Percentiles rank a stretch among this genome's conserved stretches.
Evolutionary conservation across 2,113 vertebrate species (phyloP).

Genomic region (Embiotoca jacksoni): DNA sequence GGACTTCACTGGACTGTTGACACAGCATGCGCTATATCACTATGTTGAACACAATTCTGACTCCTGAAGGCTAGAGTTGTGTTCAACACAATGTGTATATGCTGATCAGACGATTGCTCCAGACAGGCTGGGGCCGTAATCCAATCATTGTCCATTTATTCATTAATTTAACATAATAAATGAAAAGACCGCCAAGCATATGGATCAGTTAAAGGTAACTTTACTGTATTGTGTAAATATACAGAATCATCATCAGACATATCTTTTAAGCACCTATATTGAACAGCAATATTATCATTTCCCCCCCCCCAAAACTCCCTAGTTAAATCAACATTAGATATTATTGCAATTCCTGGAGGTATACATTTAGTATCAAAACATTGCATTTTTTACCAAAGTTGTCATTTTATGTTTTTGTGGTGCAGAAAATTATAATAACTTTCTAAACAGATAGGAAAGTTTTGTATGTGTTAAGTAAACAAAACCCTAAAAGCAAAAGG

Average conservation of each 20-base stretch:
- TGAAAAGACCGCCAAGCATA: not conserved
- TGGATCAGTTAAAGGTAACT: not conserved
- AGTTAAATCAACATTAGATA: too few species aligned
- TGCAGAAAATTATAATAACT: not conserved
- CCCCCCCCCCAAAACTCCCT: too few species aligned
- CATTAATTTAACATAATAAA: constrained; percentile 10
- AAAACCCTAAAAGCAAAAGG: not conserved
- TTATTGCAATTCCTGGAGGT: too few species aligned
- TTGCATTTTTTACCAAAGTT: too few species aligned
- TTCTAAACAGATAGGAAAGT: not conserved
- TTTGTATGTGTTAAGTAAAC: constrained; percentile 10
- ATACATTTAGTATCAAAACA: too few species aligned
- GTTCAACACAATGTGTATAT: not conserved
- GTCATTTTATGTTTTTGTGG: not conserved
- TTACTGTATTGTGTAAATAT: not conserved
- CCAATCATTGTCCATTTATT: not conserved
- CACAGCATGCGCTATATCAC: constrained; percentile 31
- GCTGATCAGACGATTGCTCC: not conserved
- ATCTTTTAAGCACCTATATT: not conserved
- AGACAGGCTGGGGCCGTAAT: constrained; percentile 15
- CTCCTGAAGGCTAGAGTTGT: constrained; percentile 21
- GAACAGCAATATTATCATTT: too few species aligned
- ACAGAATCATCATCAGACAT: not conserved
- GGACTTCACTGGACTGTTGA: constrained; percentile 44
- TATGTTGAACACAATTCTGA: constrained; percentile 13